These are phyloP conservation scores for Drosophila tristis DNA, from an alignment of 1,140 invertebrate species.

Conservation along the genomic window DNA sequence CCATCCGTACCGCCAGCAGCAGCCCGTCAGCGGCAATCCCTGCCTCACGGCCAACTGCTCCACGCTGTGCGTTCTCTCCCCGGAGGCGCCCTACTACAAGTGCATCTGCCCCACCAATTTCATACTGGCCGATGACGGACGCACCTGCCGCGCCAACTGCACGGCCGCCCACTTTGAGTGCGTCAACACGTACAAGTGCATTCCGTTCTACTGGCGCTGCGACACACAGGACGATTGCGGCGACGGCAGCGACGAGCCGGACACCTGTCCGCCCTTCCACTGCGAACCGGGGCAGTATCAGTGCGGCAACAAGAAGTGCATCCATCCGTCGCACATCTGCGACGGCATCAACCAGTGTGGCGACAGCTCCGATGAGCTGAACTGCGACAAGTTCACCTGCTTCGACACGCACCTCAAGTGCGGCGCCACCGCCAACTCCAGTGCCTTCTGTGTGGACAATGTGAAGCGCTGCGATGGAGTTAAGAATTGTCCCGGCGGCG, in stretches of 20 bases:
- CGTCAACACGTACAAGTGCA: constrained; percentile 90
- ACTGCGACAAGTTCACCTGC: constrained; percentile 86
- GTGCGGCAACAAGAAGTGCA: constrained; percentile 88
- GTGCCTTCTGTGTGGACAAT: constrained; percentile 77
- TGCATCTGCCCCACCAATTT: constrained; percentile 94
- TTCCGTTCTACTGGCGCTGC: constrained; percentile 92
- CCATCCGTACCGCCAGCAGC: constrained; percentile 91
- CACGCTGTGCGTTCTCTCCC: constrained; percentile 91
- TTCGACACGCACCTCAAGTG: constrained; percentile 81
- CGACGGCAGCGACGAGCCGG: constrained; percentile 91
- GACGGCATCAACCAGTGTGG: constrained; percentile 88
- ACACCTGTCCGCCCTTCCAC: constrained; percentile 88
- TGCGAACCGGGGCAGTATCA: constrained; percentile 92
- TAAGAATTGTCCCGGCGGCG: constrained; percentile 89
- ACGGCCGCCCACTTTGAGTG: constrained; percentile 93
- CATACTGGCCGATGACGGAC: constrained; percentile 87
- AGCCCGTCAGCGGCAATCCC: constrained; percentile 82
- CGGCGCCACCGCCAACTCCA: constrained; percentile 58
- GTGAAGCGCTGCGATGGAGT: constrained; percentile 85
- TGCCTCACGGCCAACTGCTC: constrained; percentile 88
- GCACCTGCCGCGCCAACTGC: constrained; percentile 91
- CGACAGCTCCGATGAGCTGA: constrained; percentile 87
- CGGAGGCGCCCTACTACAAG: constrained; percentile 86
- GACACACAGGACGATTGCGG: constrained; percentile 93
- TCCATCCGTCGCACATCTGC: constrained; percentile 88